Evolutionary conservation across 2,113 vertebrate genomes (phyloP), one percentile per base, ranked within the genome.

Genomic region (Ailuropoda melanoleuca): DNA sequence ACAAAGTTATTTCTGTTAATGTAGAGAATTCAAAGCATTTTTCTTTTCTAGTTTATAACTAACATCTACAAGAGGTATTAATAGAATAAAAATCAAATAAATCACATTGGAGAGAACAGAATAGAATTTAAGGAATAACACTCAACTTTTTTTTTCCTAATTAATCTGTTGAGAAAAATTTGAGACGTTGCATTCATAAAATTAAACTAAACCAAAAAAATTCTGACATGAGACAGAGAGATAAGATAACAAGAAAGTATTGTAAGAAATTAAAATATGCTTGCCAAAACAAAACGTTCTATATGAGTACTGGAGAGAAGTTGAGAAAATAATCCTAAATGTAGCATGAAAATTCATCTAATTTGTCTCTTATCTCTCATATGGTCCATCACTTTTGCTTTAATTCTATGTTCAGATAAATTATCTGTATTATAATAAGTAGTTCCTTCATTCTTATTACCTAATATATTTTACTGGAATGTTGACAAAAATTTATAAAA

Each of bases 81-180:
- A 75, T 85, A 72, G 78, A 39, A 48, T 48, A 58, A 90, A 94
- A 94, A 48, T 72, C 83, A 70, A 93, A 56, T 56, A 93, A 60
- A 70, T 62, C 70, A 88, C 64, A 77, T 50, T 80, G 11, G 78
- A 93, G 37, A 75, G n/a, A 81, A 85, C 3, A 58, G 19, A 82
- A 62, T n/a, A 48, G 68, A 88, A 92, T 31, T 68, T 43, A 53
- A 17, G 17, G 4, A 74, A 78, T 56, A 56, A 17, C 5, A 5
- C 68, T 19, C 10, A 89, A 68, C 39, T 86, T 77, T 80, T 75
- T 37, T 70, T 91, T 46, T 21, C 26, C 77, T 68, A 91, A 89
- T 81, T 58, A 74, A 46, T 26, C 82, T 81, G 24, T 82, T 95
- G 46, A 82, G 23, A 62, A 84, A 85, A 62, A 43, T 56, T 31